phyloP scores from a whole-genome alignment of 2,113 vertebrate species.

The Loxodonta africana region DNA sequence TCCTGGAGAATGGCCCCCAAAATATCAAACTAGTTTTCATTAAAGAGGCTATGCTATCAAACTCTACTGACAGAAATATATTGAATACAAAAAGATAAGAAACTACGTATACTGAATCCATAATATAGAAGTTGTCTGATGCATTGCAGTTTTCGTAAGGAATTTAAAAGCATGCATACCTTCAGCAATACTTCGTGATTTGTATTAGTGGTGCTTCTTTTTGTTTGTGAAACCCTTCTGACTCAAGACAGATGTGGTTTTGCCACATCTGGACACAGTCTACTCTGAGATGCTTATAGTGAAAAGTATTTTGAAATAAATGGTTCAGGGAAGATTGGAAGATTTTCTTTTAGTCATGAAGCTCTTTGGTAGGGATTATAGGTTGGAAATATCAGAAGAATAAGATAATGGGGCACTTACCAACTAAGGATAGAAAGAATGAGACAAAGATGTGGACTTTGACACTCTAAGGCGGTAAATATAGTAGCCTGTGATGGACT shows the following conservation, averaged over 20 bases:
- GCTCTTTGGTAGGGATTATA: neutral
- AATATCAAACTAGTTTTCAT: slow-evolving; percentile 59
- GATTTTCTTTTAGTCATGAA: neutral
- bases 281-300: neutral
- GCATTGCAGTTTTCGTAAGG: neutral
- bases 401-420: neutral
- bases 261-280: neutral
- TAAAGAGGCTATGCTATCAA: slow-evolving; percentile 62
- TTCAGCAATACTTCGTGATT: neutral
- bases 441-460: neutral
- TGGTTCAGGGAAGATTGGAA: neutral
- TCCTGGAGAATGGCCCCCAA: slow-evolving; percentile 51
- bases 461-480: neutral
- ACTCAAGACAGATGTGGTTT: neutral
- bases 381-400: neutral
- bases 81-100: neutral
- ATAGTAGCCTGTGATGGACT: neutral
- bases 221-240: neutral
- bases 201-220: neutral
- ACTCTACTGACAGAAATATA: slow-evolving; percentile 21
- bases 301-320: neutral
- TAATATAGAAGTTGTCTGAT: neutral
- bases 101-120: neutral
- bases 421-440: neutral
- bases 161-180: slow-evolving; percentile 14